Evolutionary conservation across 2,797 vertebrate genomes (phyloP).

Genomic region (Trachops cirrhosus): DNA sequence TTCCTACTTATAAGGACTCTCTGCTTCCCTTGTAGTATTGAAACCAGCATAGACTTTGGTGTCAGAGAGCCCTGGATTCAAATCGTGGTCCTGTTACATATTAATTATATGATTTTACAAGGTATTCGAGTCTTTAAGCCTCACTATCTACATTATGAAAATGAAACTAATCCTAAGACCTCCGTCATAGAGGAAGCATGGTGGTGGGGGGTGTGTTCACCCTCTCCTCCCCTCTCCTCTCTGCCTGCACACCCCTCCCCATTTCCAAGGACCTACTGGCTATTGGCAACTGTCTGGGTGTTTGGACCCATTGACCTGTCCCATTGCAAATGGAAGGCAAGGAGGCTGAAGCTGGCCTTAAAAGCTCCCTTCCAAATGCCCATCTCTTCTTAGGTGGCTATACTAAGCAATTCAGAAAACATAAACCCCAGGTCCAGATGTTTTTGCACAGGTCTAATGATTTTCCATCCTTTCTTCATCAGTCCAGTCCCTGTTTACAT

Average conservation of each 20-base stretch:
- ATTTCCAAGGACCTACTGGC: background rate
- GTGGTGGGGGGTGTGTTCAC: background rate
- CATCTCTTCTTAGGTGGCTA: background rate
- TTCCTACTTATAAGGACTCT: background rate
- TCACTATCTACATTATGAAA: background rate
- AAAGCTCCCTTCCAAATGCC: background rate
- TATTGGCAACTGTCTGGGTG: too few relatives aligned
- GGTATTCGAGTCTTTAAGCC: background rate
- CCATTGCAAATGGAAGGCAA: background rate
- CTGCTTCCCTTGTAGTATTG: too few relatives aligned
- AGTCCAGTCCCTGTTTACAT: background rate
- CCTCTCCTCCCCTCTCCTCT: background rate
- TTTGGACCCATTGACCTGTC: background rate
- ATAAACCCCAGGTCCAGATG: background rate
- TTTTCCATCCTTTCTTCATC: background rate
- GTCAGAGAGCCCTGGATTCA: background rate
- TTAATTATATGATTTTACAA: background rate
- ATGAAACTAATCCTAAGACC: background rate
- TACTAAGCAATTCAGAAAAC: background rate
- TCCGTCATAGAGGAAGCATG: background rate
- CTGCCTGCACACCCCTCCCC: background rate
- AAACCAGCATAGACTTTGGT: background rate
- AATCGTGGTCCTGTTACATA: background rate
- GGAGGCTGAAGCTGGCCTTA: background rate
- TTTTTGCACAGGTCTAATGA: background rate